Evolutionary conservation across 2,113 vertebrate genomes (phyloP), one percentile per base, ranked within the genome.

Genomic region (Talpa occidentalis): DNA sequence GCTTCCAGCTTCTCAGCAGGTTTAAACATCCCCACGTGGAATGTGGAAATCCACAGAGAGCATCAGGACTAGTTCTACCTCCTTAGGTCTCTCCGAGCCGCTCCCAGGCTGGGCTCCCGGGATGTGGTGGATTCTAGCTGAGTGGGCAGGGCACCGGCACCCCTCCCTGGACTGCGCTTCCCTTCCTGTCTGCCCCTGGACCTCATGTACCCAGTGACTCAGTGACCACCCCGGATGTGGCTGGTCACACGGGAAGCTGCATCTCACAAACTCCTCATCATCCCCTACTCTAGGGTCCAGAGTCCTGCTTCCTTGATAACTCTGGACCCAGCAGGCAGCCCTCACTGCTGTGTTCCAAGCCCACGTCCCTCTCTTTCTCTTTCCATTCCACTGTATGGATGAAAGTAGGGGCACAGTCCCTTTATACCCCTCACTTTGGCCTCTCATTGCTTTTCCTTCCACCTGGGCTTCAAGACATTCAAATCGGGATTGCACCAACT

Each of bases 381-480:
- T 35, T 21, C 21, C 35, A 79, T 10, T 62, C 60, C 72, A 49
- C 22, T 52, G 22, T 44, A 37, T 37, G 16, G 49, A 76, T 54
- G 52, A 11, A 56, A 49, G 9, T 26, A 26, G 14, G 0, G 10
- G 3, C 17, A 15, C 11, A 64, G 10, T 5, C 52, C 37, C 30
- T 32, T 0, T 1, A 2, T 16, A 9, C 22, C 19, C 21, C 32
- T 49, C 37, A 32, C 52, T 64, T 54, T n/a, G 3, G 40, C 86
- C 44, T 91, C 74, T 81, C 64, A 24, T 62, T 47, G 56, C 67
- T 74, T 35, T 54, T 56, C 92, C 56, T 76, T 73, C 66, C 49
- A 2, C 35, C 81, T 74, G 14, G n/a, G 40, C 73, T 82, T 40
- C 19, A 28, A 56, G 78, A 28, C 30, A 19, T 35, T 90, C 44